Evolutionary conservation across 2,113 vertebrate species (phyloP), one percentile per base, ranked within the genome.

Genomic region (human): DNA sequence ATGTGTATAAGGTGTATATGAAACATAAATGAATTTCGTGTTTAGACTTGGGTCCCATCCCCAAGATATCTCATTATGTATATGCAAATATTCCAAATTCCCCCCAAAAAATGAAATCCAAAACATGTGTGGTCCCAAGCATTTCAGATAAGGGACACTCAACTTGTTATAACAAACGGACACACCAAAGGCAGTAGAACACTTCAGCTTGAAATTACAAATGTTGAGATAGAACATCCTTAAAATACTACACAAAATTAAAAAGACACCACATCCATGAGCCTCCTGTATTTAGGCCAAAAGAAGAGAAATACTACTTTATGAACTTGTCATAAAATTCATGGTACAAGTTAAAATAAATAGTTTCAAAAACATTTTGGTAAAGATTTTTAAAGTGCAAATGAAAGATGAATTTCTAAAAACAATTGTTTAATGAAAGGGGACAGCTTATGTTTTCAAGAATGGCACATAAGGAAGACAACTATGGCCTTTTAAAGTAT

Each of bases 401-500:
- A 73, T 48, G 35, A 68, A 45, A 27, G 66, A 68, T 17, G n/a
- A 25, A 23, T 11, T 79, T 59, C 64, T 66, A 8, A 66, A 93
- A 75, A 43, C 3, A 61, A 13, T 9, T n/a, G 8, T n/a, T 32
- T 11, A 38, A 52, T 30, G 43, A 64, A 12, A 25, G 17, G 38
- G 23, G n/a, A 64, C 9, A 0, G 52, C 5, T 59, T 48, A 38
- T 18, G 25, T 30, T 32, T 72, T 43, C 18, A 18, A 18, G n/a
- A 66, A 0, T 6, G 35, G 61, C 30, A 30, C 35, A 20, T 83
- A 1, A 27, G 13, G 25, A 79, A 59, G 4, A 61, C 5, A 22
- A 23, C 30, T 14, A 0, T 2, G 40, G 14, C 25, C 38, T 48
- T 32, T n/a, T 45, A 68, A 55, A 35, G 8, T 1, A 1, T 2